phyloP scores from a whole-genome alignment of 2,888 invertebrate genomes.

The Nasonia oneida region DNA sequence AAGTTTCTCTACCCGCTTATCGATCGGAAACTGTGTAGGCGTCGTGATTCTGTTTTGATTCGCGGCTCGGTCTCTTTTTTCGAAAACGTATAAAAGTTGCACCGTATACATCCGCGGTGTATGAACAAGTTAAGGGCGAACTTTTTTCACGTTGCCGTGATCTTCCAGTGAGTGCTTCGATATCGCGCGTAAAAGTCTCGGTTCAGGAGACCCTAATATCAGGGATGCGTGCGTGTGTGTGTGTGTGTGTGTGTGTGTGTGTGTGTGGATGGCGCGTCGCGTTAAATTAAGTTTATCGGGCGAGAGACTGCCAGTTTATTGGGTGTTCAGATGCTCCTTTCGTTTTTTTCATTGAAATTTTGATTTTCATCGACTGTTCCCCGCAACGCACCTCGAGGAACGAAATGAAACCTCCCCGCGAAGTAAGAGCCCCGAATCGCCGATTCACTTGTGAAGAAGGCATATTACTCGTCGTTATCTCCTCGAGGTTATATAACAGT shows the following conservation, averaged over 20 bases:
- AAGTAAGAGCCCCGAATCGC: not conserved
- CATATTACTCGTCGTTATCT: not conserved
- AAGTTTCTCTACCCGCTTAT: not conserved
- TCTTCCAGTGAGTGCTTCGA: not conserved
- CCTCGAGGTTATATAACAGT: conserved; percentile 5
- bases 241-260: not conserved
- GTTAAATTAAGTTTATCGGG: not conserved
- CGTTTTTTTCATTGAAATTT: not conserved
- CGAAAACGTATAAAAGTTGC: not conserved
- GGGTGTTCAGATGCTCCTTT: not conserved
- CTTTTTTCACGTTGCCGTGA: not conserved
- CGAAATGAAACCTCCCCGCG: not conserved
- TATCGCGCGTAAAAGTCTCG: not conserved
- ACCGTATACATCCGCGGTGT: too few relatives aligned
- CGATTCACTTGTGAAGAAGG: not conserved
- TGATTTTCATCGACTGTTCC: not conserved
- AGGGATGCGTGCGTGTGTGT: not conserved
- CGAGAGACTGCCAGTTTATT: not conserved
- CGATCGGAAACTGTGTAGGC: conserved; percentile 24
- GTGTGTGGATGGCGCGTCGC: not conserved
- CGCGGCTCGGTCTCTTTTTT: not conserved
- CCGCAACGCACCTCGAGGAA: not conserved
- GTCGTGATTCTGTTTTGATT: not conserved
- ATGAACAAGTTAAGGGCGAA: conserved; percentile 15
- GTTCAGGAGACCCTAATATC: not conserved